These are phyloP conservation scores for Coendou prehensilis DNA, from an alignment of 2,797 vertebrate genomes.

Conservation along the genomic window DNA sequence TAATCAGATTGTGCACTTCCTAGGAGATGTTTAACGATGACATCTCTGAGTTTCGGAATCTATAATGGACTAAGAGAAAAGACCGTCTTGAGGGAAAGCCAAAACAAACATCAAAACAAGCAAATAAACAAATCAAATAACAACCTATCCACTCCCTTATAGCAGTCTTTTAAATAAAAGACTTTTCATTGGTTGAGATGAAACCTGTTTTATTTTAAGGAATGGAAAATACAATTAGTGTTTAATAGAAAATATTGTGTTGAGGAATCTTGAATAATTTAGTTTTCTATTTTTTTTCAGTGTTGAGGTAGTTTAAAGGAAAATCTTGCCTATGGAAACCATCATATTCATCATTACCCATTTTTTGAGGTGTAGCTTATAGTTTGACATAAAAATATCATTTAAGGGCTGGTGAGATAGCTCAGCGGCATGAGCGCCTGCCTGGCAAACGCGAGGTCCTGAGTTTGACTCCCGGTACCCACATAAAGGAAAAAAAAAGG, in stretches of 20 bases:
- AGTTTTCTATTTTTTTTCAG: slow-evolving; percentile 41
- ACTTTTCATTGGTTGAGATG: slow-evolving; percentile 42
- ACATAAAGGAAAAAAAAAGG: too few relatives aligned
- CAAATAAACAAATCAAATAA: not conserved
- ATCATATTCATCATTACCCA: not conserved
- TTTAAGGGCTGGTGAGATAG: too few relatives aligned
- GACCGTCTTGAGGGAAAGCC: not conserved
- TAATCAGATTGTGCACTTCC: slow-evolving; percentile 57
- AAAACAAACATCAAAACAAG: not conserved
- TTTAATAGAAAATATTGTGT: not conserved
- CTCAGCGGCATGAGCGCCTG: too few relatives aligned
- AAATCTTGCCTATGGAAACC: not conserved
- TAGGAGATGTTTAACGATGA: slow-evolving; percentile 62
- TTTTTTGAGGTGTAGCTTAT: slow-evolving; percentile 19
- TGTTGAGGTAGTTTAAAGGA: not conserved
- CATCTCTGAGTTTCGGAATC: slow-evolving; percentile 53
- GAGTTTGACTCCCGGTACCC: too few relatives aligned
- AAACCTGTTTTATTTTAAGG: slow-evolving; percentile 62
- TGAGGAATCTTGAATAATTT: not conserved
- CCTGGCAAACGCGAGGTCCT: too few relatives aligned
- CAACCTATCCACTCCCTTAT: not conserved
- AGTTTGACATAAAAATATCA: not conserved
- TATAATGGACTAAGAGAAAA: slow-evolving; percentile 42
- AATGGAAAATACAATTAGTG: slow-evolving; percentile 27
- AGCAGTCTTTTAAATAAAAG: not conserved